Conservation (phyloP, 2,113 vertebrate species). For the Grantiella picta region DNA sequence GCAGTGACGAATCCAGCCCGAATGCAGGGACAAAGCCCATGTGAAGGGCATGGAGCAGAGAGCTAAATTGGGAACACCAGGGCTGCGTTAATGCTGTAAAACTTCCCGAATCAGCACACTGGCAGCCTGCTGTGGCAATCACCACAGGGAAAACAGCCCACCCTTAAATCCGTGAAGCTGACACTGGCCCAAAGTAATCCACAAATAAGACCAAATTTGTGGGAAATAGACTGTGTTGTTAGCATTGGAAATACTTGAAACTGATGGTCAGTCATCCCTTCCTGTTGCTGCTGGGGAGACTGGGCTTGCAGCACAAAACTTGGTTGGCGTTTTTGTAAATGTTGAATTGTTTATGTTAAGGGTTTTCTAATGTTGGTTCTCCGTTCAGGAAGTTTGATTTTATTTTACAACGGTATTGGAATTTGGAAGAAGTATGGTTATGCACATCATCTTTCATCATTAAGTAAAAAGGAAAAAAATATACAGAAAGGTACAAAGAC, state of each 20-base stretch:
- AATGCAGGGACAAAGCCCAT: not conserved
- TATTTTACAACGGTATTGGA: not conserved
- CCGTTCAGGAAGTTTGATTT: not conserved
- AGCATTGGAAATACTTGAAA: not conserved
- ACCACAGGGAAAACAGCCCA: not conserved
- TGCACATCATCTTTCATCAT: not conserved
- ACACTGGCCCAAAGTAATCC: not conserved
- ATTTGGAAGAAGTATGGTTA: not conserved
- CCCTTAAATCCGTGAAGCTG: not conserved
- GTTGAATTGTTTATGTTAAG: not conserved
- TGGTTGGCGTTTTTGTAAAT: not conserved
- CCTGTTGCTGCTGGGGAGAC: not conserved
- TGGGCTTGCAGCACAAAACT: not conserved
- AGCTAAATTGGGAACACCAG: not conserved
- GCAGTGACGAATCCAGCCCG: not conserved
- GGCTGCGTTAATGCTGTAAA: constrained; percentile 5
- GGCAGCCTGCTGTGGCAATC: not conserved
- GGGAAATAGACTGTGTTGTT: not conserved
- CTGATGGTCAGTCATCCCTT: not conserved
- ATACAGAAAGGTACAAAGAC: not conserved
- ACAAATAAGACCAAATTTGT: not conserved
- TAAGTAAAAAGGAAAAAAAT: not conserved
- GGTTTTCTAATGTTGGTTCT: not conserved
- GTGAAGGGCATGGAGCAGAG: not conserved
- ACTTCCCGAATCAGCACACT: constrained; percentile 23